Evolutionary conservation across 1,140 invertebrate species (phyloP), one percentile per base, ranked within the genome.

Genomic region (Eueides isabella): DNA sequence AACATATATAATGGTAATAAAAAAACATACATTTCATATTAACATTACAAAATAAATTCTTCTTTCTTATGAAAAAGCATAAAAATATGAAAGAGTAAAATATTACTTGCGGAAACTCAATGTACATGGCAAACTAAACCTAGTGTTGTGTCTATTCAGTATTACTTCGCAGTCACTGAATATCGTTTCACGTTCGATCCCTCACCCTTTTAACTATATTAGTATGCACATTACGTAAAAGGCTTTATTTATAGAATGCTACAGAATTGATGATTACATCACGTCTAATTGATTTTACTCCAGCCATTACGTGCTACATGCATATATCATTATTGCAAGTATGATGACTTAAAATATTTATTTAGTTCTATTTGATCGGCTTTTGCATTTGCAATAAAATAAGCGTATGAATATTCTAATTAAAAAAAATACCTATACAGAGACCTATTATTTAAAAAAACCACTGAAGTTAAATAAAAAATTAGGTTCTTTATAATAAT

Each of bases 181-280:
- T 61, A 61, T 23, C 26, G 16, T 61, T 61, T 61, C 16, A 29
- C 61, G 16, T 61, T 61, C 12, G 67, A 61, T 61, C 67, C 31
- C 48, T 69, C 29, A 69, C 48, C 61, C 30, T 71, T 71, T 62
- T 62, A 71, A 38, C 61, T 19, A 33, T 41, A 41, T 63, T 71
- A 41, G 16, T 62, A 71, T 71, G 33, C 33, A 38, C 1, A 41
- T 71, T 41, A 31, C 31, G 11, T 12, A 71, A 55, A 33, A 30
- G 68, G 61, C 28, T 71, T 71, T 61, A 62, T 63, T 71, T 33
- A 63, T 71, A 61, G 41, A 23, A 62, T 2, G 61, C 19, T 61
- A 61, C 28, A 61, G 61, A 61, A 71, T 71, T 61, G 61, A 71
- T 71, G 61, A 71, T 71, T 71, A 48, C 67, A 30, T 71, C 68